phyloP scores from a whole-genome alignment of 2,113 vertebrate species.

The Gymnogyps californianus region DNA sequence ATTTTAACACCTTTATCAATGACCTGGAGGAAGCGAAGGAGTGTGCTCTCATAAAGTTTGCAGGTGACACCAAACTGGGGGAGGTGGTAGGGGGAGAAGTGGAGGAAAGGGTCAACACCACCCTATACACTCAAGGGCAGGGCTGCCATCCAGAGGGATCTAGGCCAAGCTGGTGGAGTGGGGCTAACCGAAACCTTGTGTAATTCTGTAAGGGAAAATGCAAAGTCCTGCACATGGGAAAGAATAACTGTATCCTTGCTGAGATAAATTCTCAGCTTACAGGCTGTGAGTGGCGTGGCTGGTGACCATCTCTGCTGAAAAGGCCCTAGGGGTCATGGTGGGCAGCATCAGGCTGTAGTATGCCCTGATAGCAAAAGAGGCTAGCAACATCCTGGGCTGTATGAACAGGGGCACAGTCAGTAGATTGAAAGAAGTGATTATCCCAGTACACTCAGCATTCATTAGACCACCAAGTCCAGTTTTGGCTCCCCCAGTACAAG shows the following conservation, averaged over 20 bases:
- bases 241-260: background rate
- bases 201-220: background rate
- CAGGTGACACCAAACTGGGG: background rate
- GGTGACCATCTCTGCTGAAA: background rate
- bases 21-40: background rate
- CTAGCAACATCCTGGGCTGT: background rate
- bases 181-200: background rate
- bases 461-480: background rate
- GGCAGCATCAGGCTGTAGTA: background rate
- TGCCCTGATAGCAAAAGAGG: background rate
- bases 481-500: background rate
- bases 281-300: background rate
- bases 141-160: background rate
- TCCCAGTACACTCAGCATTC: background rate
- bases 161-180: background rate
- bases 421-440: background rate
- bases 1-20: background rate
- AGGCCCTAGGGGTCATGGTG: too few relatives aligned
- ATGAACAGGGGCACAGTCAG: background rate
- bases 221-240: background rate
- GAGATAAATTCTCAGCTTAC: background rate
- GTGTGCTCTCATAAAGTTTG: background rate
- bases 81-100: background rate
- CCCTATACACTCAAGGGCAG: background rate
- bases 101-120: background rate